Conservation (phyloP, 37 sponge, comb jelly and placozoan genomes). For the Amphimedon queenslandica region DNA sequence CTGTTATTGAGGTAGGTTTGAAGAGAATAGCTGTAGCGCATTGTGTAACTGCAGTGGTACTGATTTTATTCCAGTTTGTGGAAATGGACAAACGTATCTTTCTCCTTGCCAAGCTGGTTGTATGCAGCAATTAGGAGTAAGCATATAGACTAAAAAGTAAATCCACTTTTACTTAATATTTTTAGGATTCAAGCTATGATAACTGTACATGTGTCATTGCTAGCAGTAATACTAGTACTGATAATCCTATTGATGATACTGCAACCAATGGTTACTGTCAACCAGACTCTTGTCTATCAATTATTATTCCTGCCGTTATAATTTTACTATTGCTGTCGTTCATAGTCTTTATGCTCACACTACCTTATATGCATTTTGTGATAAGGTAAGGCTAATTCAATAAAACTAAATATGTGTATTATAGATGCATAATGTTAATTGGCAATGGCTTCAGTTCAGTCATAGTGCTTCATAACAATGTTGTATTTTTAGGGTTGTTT, state of each 20-base stretch:
- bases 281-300: background rate
- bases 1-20: background rate
- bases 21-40: background rate
- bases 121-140: too few species aligned
- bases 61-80: slow-evolving; percentile 12
- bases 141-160: too few species aligned
- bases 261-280: background rate
- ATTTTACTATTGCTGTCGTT: background rate
- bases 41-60: background rate
- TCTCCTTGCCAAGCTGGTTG: slow-evolving; percentile 54
- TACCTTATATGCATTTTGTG: background rate
- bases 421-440: too few species aligned
- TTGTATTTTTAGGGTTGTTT: slow-evolving; percentile 11
- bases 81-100: slow-evolving; percentile 34
- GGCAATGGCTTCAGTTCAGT: too few species aligned
- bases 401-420: background rate
- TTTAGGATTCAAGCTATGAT: too few species aligned
- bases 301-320: background rate
- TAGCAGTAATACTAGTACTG: background rate
- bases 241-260: background rate
- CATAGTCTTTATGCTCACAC: background rate
- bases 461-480: too few species aligned
- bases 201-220: background rate
- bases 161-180: too few species aligned
- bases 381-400: background rate